Base-by-base conservation (phyloP, 2,888 invertebrate genomes). In the Gymnoscelis rufifasciata region DNA sequence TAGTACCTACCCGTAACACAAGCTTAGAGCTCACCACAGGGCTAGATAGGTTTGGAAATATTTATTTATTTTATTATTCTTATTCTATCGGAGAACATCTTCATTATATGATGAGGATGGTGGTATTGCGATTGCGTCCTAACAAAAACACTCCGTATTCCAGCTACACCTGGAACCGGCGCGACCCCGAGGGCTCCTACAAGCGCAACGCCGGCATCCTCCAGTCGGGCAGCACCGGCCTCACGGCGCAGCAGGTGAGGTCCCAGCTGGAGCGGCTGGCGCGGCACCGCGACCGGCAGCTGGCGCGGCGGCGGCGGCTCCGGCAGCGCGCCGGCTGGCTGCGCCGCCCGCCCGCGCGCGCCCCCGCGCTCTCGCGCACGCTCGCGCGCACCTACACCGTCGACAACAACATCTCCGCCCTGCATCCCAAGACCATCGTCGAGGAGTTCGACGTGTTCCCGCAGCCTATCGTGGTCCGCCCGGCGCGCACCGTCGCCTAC, bases 351-450 rank as follows among this genome's bases (percentile, higher is more conserved):
- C 78, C 72, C n/a, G 71, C 72, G 0, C 71, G 73, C 0, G 68
- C 65, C 19, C 78, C 72, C n/a, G 71, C 72, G 0, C 71, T 89
- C 11, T 74, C 84, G 3, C 78, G 88, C 12, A 86, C 89, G 0
- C 90, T 89, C 62, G 89, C 83, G 5, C 64, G 79, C 8, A 91
- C 90, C 0, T 91, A 90, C 64, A 89, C 86, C 5, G 74, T 90
- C 23, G 80, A 89, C 33, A 87, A 86, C 52, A 87, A 88, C 49
- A 81, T 88, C 48, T 89, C 89, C 64, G 90, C 90, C 0, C 70
- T 90, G 3, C 90, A 91, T 59, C 91, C 91, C 1, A 89, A 89
- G 56, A 86, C 89, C 1, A 91, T 91, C 27, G 89, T 91, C 0
- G 91, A 91, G 61, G 87, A 87, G 56, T 83, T 88, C 56, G 81